Evolutionary conservation across 2,888 invertebrate genomes (phyloP), one percentile per base, ranked within the genome.

Genomic region (Rhingia campestris): DNA sequence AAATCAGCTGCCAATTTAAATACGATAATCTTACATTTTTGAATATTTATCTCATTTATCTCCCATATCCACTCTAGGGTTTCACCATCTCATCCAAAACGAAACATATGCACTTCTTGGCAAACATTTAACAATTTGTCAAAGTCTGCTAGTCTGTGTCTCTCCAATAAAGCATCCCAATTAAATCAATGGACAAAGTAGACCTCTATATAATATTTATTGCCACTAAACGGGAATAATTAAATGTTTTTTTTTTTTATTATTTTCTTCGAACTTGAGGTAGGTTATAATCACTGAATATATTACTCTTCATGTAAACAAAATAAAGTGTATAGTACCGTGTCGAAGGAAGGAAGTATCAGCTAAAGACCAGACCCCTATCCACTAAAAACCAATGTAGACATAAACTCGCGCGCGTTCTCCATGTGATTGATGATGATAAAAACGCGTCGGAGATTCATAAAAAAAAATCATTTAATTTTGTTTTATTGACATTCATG

Each of bases 131-230:
- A 61, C 53, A 67, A 61, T 56, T 72, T 67, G 81, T 69, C 56
- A 51, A 64, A 69, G 64, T 79, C 22, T 22, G 22, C 22, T 22
- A 2, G 53, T 75, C 45, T 63, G 35, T 63, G 56, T 63, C 54
- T 61, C 63, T 73, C 58, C 74, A 49, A 53, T 53, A 74, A 74
- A 74, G 66, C 63, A 69, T 63, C 70, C 64, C 79, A 84, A 79
- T 80, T 74, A 79, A 84, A 79, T 84, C 79, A 73, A 74, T 64
- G 74, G 80, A 64, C 79, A 64, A 79, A 74, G 79, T 79, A 79
- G 73, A 74, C 74, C 79, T 79, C 82, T 74, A 84, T 84, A 84
- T 84, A 84, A 84, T 84, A 84, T 84, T 84, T 79, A 84, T 84
- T 79, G 77, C 82, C 82, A 84, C 82, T 84, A 82, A 82, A 82